Conservation (phyloP, 2,888 invertebrate genomes). For the Eupithecia tripunctaria region DNA sequence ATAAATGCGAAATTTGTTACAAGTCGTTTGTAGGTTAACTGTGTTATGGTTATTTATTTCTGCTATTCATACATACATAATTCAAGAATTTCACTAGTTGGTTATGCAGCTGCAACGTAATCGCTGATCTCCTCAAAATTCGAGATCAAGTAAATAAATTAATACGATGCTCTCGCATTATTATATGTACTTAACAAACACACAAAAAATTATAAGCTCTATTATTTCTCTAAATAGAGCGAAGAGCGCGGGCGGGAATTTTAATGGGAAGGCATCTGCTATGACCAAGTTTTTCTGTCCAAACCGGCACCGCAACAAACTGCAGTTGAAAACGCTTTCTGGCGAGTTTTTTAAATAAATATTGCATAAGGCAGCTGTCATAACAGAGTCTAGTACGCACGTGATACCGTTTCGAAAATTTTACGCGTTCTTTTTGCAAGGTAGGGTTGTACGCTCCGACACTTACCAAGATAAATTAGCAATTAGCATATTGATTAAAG, state of each 20-base stretch:
- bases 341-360: conserved; percentile 49
- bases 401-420: conserved; percentile 37
- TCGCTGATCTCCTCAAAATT: background rate
- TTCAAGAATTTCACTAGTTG: background rate
- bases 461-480: no score
- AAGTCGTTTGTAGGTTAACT: no score
- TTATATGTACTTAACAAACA: conserved; percentile 10
- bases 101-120: background rate
- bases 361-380: conserved; percentile 52
- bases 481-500: no score
- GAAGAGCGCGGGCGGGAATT: conserved; percentile 74
- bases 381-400: conserved; percentile 32
- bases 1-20: no score
- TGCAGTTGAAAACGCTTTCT: conserved; percentile 53
- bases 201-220: conserved; percentile 57
- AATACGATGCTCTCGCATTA: conserved; percentile 9
- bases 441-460: conserved; percentile 26
- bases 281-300: conserved; percentile 58
- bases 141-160: conserved; percentile 7
- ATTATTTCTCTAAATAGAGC: conserved; percentile 77
- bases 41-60: background rate
- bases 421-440: conserved; percentile 23
- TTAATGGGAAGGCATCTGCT: conserved; percentile 70
- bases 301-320: conserved; percentile 54
- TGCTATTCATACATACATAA: background rate